Percentiles rank a stretch among this genome's conserved stretches.
Conservation (phyloP, 37 sponge, comb jelly and placozoan genomes). For the Axinella damicornis region DNA sequence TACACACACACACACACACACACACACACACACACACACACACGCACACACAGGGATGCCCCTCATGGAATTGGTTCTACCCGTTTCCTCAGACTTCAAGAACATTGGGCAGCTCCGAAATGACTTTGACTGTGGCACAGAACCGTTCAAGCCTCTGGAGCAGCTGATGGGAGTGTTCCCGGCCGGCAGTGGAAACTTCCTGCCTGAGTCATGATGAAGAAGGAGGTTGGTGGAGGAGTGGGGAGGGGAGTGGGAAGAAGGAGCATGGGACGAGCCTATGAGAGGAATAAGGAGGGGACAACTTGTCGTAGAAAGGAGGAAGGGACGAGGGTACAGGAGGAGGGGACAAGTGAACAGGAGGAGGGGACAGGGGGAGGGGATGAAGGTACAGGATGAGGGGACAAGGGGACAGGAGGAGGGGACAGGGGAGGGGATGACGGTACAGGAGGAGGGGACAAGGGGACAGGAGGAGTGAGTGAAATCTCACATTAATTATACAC, state of each 20-base stretch:
- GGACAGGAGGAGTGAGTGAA: no score
- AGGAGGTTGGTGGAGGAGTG: constrained; percentile 47
- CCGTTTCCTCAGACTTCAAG: constrained; percentile 98
- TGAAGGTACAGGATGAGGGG: background rate
- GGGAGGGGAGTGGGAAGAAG: background rate
- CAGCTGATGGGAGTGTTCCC: constrained; percentile 99
- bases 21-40: no score
- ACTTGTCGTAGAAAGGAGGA: no score
- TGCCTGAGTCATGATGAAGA: constrained; percentile 90
- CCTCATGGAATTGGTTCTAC: constrained; percentile 99
- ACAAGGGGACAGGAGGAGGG: background rate
- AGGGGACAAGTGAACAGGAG: no score
- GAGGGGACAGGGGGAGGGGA: no score
- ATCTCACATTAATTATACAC: no score
- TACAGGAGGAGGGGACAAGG: background rate
- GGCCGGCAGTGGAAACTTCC: constrained; percentile 92
- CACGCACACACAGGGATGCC: constrained; percentile 84
- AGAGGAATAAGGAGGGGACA: no score
- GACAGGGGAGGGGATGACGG: background rate
- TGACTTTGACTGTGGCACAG: constrained; percentile 72
- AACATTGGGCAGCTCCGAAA: constrained; percentile 71
- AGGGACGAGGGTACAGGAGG: no score
- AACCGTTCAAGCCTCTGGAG: constrained; percentile 95
- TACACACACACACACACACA: no score
- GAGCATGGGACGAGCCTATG: background rate